Base-by-base conservation (phyloP, 2,797 vertebrate species). In the Myiotriccus ornatus region DNA sequence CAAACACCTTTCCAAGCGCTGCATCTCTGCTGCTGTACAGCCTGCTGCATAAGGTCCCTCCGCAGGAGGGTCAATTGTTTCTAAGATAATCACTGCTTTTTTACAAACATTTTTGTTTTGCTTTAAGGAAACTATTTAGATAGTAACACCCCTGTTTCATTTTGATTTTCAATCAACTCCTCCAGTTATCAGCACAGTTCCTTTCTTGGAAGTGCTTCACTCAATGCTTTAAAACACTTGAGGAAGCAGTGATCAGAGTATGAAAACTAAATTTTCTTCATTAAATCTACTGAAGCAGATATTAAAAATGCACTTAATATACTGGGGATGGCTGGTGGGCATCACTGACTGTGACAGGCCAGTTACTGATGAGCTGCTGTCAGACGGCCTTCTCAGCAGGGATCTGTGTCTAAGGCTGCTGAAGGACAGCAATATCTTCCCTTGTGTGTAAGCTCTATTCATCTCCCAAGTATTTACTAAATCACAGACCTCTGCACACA, bases 391-490 rank as follows among this genome's bases (percentile, higher is more conserved):
- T 98, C 98, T 98, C 98, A 98, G 98, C 98, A 98, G 98, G 98
- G 98, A 98, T 97, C 97, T 97, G 97, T 97, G 97, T 98, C 98
- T 98, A 97, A 98, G 97, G 97, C 97, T 98, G 97, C 97, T 98
- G 98, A 98, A 98, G 98, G 98, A 98, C 98, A 98, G 98, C 98
- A 97, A 96, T 98, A 97, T 97, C 97, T 98, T 97, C 97, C 97
- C 98, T 96, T 98, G 96, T 98, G 97, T 97, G 97, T 98, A 98
- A 98, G 98, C 98, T 98, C 98, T 97, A 97, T 98, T 98, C 97
- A 96, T 97, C 97, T 97, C 97, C 98, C 98, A 98, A 98, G 98
- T 99, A 99, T 99, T 99, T 99, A 99, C 98, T 98, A 98, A 99
- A 98, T 99, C 98, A 99, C 98, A 98, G 98, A 98, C 98, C 99